Base-by-base conservation (phyloP, 2,888 invertebrate species). In the Slavum lentiscoides region DNA sequence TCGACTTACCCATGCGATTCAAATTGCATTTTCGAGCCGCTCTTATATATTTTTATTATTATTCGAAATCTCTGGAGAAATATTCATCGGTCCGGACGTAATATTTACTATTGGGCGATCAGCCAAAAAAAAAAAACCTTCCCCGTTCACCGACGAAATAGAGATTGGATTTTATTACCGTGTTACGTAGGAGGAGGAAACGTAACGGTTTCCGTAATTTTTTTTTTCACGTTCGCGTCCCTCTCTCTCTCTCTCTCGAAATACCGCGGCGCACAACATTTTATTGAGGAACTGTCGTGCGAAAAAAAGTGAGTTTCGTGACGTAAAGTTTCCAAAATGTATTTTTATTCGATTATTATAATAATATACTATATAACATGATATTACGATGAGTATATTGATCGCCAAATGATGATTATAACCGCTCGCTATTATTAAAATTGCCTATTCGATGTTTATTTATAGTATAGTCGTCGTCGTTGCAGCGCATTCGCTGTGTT, bases 81-180 rank as follows among this genome's bases (percentile, higher is more conserved):
- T 80, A 80, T 80, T 80, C 80, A 72, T 72, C 72, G 70, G 64
- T 8, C 64, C 11, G 66, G 72, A 72, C 72, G 66, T 64, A 80
- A 80, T 80, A 80, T 72, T 70, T 72, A 80, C 55, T 61, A 69
- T 58, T 80, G 43, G 80, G 72, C 72, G 58, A 80, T 80, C 72
- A 58, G 72, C 80, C 72, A 72, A 80, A 53, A 68, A 69, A 53
- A 21, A 55, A 58, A 23, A 68, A 30, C 19, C 67, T 39, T 13
- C 43, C 43, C 49, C 4, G 4, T 30, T 30, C 30, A 4, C 30
- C 30, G 30, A 30, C 30, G 39, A 64, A 67, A 80, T 80, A 80
- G 55, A 80, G 39, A 72, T 80, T 64, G 70, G 80, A 80, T 80
- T 64, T 72, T 23, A 80, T 62, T 23, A 64, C 53, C 70, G 19